Conservation (phyloP, 2,797 vertebrate genomes). For the Hybognathus amarus region DNA sequence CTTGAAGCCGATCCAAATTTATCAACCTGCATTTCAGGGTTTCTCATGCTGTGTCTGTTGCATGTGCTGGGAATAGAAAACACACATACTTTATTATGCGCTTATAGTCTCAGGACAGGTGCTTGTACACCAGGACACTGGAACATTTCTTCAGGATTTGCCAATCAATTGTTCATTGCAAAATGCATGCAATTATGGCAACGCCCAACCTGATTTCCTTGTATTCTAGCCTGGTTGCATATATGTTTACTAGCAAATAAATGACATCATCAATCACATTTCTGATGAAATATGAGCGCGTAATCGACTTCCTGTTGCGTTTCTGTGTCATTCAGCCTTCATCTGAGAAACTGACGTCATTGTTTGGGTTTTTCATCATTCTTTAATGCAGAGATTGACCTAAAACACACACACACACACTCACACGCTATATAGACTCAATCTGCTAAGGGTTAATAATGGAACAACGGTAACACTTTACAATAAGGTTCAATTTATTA, state of each 20-base stretch:
- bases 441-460: no score
- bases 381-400: background rate
- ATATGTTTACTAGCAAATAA: background rate
- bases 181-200: constrained; percentile 51
- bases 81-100: background rate
- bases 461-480: no score
- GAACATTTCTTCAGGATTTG: background rate
- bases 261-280: background rate
- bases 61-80: background rate
- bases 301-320: background rate
- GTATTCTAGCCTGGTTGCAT: background rate
- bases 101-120: background rate
- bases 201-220: background rate
- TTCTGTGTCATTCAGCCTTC: background rate
- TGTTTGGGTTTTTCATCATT: background rate
- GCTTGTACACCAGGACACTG: background rate
- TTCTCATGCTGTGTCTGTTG: background rate
- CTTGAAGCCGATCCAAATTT: constrained; percentile 4
- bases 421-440: no score
- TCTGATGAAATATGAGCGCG: background rate
- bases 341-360: background rate
- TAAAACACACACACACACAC: no score
- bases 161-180: background rate
- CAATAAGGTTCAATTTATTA: no score
- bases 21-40: background rate